Percentiles rank a stretch among this genome's conserved stretches.
Conservation (phyloP, 1,140 invertebrate species). For the Aphidius ervi region DNA sequence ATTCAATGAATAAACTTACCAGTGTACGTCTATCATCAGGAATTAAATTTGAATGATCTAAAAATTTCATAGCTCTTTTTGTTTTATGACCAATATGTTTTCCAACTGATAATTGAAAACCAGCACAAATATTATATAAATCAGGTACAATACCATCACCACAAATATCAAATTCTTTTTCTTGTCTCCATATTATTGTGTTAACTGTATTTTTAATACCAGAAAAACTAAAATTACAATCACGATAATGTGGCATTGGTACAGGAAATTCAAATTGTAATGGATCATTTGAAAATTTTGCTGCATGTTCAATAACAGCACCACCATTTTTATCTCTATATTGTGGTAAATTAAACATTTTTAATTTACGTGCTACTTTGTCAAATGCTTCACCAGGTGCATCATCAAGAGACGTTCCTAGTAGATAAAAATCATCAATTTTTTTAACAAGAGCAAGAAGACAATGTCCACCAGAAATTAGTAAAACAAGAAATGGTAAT, state of each 20-base stretch:
- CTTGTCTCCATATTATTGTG: constrained; percentile 56
- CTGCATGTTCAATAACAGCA: constrained; percentile 77
- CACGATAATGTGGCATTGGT: constrained; percentile 57
- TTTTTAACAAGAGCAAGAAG: constrained; percentile 73
- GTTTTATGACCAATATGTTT: constrained; percentile 77
- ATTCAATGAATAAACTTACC: constrained; percentile 47
- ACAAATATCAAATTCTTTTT: constrained; percentile 57
- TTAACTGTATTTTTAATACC: constrained; percentile 63
- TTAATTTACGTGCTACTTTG: constrained; percentile 84
- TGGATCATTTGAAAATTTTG: constrained; percentile 64
- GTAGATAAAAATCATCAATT: constrained; percentile 72
- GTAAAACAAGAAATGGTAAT: constrained; percentile 85
- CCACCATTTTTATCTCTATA: constrained; percentile 76
- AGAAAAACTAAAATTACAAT: constrained; percentile 85
- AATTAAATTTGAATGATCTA: constrained; percentile 60
- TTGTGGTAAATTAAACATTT: constrained; percentile 74
- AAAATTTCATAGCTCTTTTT: constrained; percentile 77
- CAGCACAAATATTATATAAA: constrained; percentile 82
- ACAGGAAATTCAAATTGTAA: constrained; percentile 64
- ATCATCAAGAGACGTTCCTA: constrained; percentile 78
- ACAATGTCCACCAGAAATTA: constrained; percentile 92
- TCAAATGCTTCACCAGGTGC: constrained; percentile 90
- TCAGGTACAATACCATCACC: constrained; percentile 72
- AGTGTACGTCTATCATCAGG: constrained; percentile 56
- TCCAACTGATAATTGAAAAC: constrained; percentile 70